phyloP scores from a whole-genome alignment of 2,113 vertebrate species.

The Catagonus wagneri region DNA sequence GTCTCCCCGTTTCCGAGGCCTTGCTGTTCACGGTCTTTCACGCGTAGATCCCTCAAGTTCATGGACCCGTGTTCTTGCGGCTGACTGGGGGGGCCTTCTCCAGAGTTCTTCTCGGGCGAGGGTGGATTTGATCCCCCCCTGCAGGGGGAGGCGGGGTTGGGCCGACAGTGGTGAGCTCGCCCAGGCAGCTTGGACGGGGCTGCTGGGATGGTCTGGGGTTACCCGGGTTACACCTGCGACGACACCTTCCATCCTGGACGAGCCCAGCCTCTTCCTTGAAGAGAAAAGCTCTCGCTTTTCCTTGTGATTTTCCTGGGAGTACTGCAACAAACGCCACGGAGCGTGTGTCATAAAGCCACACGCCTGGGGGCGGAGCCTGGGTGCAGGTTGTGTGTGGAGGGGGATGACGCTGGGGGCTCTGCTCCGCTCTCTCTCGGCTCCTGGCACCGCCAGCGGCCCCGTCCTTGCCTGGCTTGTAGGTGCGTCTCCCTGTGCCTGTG shows the following conservation, averaged over 20 bases:
- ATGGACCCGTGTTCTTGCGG: too few species aligned
- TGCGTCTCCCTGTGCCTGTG: rapidly evolving
- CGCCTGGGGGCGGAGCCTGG: background rate
- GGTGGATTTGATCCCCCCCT: background rate
- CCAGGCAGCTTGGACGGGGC: rapidly evolving
- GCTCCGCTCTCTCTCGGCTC: background rate
- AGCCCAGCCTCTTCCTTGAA: too few species aligned
- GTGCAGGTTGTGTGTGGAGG: background rate
- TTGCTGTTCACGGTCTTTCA: background rate
- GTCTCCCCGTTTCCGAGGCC: background rate
- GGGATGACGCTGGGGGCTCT: too few species aligned
- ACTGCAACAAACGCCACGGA: background rate
- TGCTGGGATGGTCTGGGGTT: background rate
- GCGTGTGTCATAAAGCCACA: background rate
- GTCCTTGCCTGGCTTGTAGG: background rate
- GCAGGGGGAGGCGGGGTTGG: background rate
- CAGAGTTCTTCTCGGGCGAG: too few species aligned
- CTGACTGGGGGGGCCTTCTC: too few species aligned
- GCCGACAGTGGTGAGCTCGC: background rate
- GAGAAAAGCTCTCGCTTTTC: too few species aligned
- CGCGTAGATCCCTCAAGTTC: background rate
- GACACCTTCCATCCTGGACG: background rate
- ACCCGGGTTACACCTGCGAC: background rate
- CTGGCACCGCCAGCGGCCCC: background rate
- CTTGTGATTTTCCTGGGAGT: background rate